phyloP scores from a whole-genome alignment of 1,140 invertebrate species.

The Lysiphlebus fabarum region DNA sequence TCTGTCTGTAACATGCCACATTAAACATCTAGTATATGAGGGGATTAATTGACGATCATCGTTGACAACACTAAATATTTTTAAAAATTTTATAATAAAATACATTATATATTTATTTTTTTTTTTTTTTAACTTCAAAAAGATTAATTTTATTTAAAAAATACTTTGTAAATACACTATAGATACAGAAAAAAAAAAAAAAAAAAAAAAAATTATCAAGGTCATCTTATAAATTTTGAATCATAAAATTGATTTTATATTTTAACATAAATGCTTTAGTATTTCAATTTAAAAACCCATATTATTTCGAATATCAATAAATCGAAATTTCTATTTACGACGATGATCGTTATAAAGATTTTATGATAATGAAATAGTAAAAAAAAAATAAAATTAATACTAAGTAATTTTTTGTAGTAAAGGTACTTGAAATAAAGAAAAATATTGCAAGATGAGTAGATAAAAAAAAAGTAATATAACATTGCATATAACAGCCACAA shows the following conservation, averaged over 20 bases:
- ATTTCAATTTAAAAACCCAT: too few relatives aligned
- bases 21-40: constrained; percentile 49
- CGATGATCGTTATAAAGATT: background rate
- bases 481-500: background rate
- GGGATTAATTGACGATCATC: constrained; percentile 22
- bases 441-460: background rate
- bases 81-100: background rate
- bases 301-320: too few relatives aligned
- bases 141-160: background rate
- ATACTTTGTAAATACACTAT: too few relatives aligned
- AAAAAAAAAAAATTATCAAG: too few relatives aligned
- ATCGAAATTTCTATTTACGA: background rate
- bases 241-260: too few relatives aligned
- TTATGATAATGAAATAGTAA: background rate
- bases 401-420: background rate
- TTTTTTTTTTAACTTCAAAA: background rate
- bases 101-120: background rate
- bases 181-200: too few relatives aligned
- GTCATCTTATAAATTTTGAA: too few relatives aligned
- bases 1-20: constrained; percentile 63
- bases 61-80: background rate
- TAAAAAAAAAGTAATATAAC: background rate
- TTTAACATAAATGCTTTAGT: too few relatives aligned
- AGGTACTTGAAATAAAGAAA: background rate
- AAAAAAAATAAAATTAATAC: too few relatives aligned